These are phyloP conservation scores for Tetranychus urticae DNA, from an alignment of 1,140 invertebrate species.

Conservation along the genomic window DNA sequence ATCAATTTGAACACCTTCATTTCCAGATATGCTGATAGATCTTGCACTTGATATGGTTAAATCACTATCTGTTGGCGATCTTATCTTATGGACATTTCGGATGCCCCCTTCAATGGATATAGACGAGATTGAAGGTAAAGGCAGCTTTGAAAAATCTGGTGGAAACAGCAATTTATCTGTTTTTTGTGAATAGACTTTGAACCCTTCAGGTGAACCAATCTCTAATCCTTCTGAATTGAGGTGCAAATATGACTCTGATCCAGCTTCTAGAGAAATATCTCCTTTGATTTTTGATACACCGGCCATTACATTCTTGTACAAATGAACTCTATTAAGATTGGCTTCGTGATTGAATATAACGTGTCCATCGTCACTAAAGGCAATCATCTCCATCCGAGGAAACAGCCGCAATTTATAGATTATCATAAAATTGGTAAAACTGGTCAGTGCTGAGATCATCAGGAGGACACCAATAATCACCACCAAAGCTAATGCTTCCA, in stretches of 20 bases:
- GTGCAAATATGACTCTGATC: not conserved
- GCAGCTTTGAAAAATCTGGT: conserved; percentile 1
- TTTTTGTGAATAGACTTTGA: conserved; percentile 1
- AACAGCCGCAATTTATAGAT: conserved; percentile 7
- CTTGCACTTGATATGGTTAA: not conserved
- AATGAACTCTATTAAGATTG: conserved; percentile 1
- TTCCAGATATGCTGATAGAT: conserved; percentile 3
- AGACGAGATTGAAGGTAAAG: conserved; percentile 3
- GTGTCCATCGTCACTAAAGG: not conserved
- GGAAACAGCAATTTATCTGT: conserved; percentile 7
- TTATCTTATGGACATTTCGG: conserved; percentile 8
- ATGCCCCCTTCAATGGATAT: conserved; percentile 2
- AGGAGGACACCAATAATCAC: conserved; percentile 1
- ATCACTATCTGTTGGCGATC: conserved; percentile 7
- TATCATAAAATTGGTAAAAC: conserved; percentile 2
- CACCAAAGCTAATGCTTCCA: conserved; percentile 4
- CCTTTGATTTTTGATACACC: conserved; percentile 4
- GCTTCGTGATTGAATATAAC: conserved; percentile 5
- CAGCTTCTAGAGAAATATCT: conserved; percentile 2
- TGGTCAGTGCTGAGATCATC: conserved; percentile 6
- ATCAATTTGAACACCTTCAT: conserved; percentile 5
- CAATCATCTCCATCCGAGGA: not conserved
- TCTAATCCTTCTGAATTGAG: conserved; percentile 3
- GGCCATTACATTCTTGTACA: conserved; percentile 2
- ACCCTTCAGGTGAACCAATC: conserved; percentile 1